Evolutionary conservation across 1,140 invertebrate species (phyloP).

Genomic region (Drosophila tristis): DNA sequence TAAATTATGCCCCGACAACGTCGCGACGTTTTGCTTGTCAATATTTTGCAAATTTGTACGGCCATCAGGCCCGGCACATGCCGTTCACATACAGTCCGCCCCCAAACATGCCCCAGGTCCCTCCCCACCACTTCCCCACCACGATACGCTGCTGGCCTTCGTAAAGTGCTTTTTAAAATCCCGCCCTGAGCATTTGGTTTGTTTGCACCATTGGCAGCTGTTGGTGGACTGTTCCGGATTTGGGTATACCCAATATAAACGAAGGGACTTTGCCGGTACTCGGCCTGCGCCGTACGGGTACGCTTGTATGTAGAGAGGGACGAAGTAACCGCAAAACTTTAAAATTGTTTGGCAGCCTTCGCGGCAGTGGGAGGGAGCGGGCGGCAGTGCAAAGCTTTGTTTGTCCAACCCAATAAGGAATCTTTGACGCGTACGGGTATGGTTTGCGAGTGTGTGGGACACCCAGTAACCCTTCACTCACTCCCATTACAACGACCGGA

Average conservation of each 20-base stretch:
- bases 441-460: slow-evolving; percentile 6
- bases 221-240: slow-evolving; percentile 45
- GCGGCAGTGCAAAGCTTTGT: slow-evolving; percentile 41
- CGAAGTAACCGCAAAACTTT: slow-evolving; percentile 68
- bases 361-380: not conserved
- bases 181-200: slow-evolving; percentile 70
- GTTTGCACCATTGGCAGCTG: slow-evolving; percentile 67
- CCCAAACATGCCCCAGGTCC: slow-evolving; percentile 7
- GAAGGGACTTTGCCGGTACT: no score
- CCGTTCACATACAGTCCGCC: not conserved
- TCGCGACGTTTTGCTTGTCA: slow-evolving; percentile 52
- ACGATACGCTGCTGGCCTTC: slow-evolving; percentile 56
- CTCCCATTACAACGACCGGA: not conserved
- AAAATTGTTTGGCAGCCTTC: slow-evolving; percentile 65
- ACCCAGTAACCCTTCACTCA: slow-evolving; percentile 1
- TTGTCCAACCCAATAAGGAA: slow-evolving; percentile 79
- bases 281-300: no score
- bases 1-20: slow-evolving; percentile 63
- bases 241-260: not conserved
- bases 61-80: slow-evolving; percentile 41
- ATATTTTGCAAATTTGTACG: slow-evolving; percentile 74
- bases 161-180: slow-evolving; percentile 81
- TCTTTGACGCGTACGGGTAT: slow-evolving; percentile 64
- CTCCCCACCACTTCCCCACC: slow-evolving; percentile 1
- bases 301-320: no score